Conservation (phyloP, 1,140 invertebrate species). For the Elysia chlorotica region DNA sequence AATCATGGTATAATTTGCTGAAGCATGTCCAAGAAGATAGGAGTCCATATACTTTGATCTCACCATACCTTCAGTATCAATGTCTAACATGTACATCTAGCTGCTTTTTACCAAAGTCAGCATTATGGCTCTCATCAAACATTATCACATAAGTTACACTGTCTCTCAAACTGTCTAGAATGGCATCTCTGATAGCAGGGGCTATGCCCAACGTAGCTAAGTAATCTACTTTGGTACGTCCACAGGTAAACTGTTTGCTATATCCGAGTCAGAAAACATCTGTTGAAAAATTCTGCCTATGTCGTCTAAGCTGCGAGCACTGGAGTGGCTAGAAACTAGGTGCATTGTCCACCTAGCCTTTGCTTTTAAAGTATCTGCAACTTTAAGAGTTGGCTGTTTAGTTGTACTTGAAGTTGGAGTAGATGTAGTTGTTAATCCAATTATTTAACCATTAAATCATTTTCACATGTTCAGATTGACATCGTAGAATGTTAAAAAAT, state of each 20-base stretch:
- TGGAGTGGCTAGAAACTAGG: slow-evolving; percentile 7
- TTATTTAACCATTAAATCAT: too few relatives aligned
- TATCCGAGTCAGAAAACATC: slow-evolving; percentile 29
- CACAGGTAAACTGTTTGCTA: slow-evolving; percentile 18
- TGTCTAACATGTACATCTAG: slow-evolving; percentile 35
- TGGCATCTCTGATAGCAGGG: slow-evolving; percentile 10
- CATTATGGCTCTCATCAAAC: slow-evolving; percentile 30
- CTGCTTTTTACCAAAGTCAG: slow-evolving; percentile 24
- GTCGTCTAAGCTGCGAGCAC: background rate
- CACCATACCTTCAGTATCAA: slow-evolving; percentile 17
- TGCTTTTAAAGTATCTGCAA: slow-evolving; percentile 7
- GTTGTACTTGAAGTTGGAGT: too few relatives aligned
- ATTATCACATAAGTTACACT: slow-evolving; percentile 13
- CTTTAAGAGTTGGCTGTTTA: too few relatives aligned
- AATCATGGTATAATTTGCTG: slow-evolving; percentile 25
- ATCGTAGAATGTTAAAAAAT: too few relatives aligned
- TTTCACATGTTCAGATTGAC: too few relatives aligned
- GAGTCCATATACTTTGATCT: slow-evolving; percentile 25
- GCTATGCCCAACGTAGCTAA: slow-evolving; percentile 30
- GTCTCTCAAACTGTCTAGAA: background rate
- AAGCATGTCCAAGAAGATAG: slow-evolving; percentile 32
- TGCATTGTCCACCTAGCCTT: slow-evolving; percentile 22
- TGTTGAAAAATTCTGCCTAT: background rate
- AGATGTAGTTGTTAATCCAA: too few relatives aligned
- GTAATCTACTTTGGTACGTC: slow-evolving; percentile 27